These are phyloP conservation scores for Patella depressa DNA, from an alignment of 2,888 invertebrate genomes.

Conservation along the genomic window DNA sequence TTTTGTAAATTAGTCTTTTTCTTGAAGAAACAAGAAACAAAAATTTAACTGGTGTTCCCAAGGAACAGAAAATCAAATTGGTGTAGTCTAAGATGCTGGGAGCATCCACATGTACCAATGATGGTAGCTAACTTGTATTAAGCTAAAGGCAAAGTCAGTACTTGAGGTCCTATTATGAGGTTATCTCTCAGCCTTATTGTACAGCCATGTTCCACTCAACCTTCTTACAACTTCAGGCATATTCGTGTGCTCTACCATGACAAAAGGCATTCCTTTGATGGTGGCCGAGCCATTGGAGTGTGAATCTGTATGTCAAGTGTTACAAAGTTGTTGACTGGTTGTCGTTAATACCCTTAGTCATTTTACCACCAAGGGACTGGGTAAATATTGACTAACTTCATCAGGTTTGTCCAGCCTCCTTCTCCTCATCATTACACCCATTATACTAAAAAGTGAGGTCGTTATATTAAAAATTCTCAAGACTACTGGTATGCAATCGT, in stretches of 20 bases:
- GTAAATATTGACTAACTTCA: neutral
- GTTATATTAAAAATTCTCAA: no score
- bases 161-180: conserved; percentile 2
- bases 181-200: neutral
- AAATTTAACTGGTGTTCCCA: no score
- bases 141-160: neutral
- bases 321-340: conserved; percentile 5
- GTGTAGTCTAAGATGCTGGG: no score
- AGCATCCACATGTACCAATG: neutral
- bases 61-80: no score
- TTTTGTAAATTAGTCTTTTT: no score
- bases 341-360: neutral
- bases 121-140: neutral
- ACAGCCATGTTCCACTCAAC: neutral
- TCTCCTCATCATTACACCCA: neutral
- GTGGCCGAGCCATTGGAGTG: neutral
- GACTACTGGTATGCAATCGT: no score
- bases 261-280: conserved; percentile 13
- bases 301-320: conserved; percentile 11
- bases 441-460: neutral
- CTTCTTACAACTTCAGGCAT: neutral
- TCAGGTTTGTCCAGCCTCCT: neutral
- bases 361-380: neutral
- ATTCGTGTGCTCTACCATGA: neutral
- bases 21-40: no score